Base-by-base conservation (phyloP, 35 echinoderm and acorn worm species). In the Ptychodera flava region DNA sequence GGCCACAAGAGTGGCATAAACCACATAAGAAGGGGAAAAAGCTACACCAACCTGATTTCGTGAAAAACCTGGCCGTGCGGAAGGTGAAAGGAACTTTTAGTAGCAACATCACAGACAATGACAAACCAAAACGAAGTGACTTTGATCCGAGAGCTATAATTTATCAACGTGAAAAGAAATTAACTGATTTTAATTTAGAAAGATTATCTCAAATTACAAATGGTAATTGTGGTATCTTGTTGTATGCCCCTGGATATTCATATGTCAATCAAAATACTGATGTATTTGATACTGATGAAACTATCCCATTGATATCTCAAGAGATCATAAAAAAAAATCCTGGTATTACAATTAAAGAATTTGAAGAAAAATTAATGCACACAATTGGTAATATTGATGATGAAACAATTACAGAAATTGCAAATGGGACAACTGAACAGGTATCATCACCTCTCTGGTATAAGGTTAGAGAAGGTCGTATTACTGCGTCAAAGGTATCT, bases 171-270 rank as follows among this genome's bases (percentile, higher is more conserved):
- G 35, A 83, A 1, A 87, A 36, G 35, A 28, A 78, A 16, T 32
- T 91, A 0, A 77, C 35, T 15, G 33, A 38, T 28, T 91, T 91
- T 33, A 80, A 91, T 36, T 29, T 91, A 29, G 89, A 91, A 32
- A 79, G 79, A 81, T 85, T 88, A 0, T 85, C 90, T n/a, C 35
- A 36, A 1, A 88, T 88, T 16, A 92, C 90, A 33, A 84, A 88
- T 88, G 90, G 90, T 28, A 92, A 92, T 64, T 88, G 86, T 92
- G 86, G 91, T n/a, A n/a, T n/a, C n/a, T n/a, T n/a, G n/a, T n/a
- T n/a, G n/a, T n/a, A n/a, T n/a, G n/a, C n/a, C n/a, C n/a, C n/a
- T n/a, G n/a, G n/a, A n/a, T n/a, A n/a, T n/a, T n/a, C n/a, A n/a
- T n/a, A n/a, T n/a, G n/a, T n/a, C n/a, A n/a, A n/a, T n/a, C n/a